These are phyloP conservation scores for Drosophila suzukii DNA, from an alignment of 1,140 invertebrate genomes.

Conservation along the genomic window DNA sequence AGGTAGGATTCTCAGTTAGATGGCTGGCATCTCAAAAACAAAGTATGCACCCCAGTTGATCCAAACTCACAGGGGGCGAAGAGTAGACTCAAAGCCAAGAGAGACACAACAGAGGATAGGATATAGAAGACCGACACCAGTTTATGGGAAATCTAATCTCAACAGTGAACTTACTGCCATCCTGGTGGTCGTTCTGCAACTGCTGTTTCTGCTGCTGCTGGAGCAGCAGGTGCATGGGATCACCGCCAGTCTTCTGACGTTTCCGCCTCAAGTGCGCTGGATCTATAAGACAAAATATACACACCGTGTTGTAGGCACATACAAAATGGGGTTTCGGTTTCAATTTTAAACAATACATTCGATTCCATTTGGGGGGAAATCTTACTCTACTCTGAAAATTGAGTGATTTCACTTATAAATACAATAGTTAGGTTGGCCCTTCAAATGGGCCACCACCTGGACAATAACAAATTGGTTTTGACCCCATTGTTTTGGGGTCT, in stretches of 20 bases:
- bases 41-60: conserved; percentile 20
- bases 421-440: conserved; percentile 21
- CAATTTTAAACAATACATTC: conserved; percentile 29
- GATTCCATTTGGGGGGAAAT: conserved; percentile 17
- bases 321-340: conserved; percentile 31
- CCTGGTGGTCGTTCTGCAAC: conserved; percentile 84
- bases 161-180: conserved; percentile 86
- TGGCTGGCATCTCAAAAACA: conserved; percentile 40
- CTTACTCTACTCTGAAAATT: conserved; percentile 43
- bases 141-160: conserved; percentile 3
- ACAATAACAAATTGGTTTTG: conserved; percentile 38
- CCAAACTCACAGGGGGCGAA: conserved; percentile 14
- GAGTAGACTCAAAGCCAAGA: not conserved
- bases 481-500: not conserved
- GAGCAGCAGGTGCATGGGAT: conserved; percentile 85
- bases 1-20: conserved; percentile 67
- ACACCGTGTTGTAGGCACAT: conserved; percentile 43
- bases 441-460: conserved; percentile 25
- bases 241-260: conserved; percentile 87
- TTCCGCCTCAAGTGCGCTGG: conserved; percentile 86
- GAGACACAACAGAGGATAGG: conserved; percentile 5
- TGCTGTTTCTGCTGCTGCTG: conserved; percentile 85
- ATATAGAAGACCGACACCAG: conserved; percentile 31
- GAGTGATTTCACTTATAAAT: conserved; percentile 50
- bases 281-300: conserved; percentile 84